A percentile compares a stretch with the other conserved stretches of the same genome.
These are phyloP conservation scores for Bradypodion ventrale DNA, from an alignment of 2,797 vertebrate species.

Conservation along the genomic window DNA sequence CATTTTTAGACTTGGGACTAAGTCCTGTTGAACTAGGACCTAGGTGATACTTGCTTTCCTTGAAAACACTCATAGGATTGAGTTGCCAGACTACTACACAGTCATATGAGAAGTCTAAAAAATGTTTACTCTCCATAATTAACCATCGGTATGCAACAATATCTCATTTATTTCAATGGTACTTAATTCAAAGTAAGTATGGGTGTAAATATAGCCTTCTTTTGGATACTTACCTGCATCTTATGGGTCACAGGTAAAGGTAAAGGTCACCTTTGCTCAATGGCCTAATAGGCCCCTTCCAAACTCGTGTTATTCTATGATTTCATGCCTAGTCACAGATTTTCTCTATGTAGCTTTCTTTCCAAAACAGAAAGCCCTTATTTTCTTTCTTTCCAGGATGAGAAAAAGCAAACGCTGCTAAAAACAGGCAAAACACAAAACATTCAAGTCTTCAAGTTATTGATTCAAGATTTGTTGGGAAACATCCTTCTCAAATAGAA, in stretches of 20 bases:
- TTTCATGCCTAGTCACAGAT: too few species aligned
- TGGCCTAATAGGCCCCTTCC: too few species aligned
- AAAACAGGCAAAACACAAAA: neutral
- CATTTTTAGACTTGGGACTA: neutral
- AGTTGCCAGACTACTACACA: neutral
- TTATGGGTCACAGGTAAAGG: too few species aligned
- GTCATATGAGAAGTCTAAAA: neutral
- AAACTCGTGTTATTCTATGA: neutral
- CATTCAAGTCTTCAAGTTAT: too few species aligned
- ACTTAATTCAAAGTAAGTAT: constrained; percentile 3
- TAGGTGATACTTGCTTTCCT: neutral
- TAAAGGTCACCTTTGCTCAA: too few species aligned
- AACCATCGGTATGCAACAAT: neutral
- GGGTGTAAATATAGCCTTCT: neutral
- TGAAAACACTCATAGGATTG: neutral
- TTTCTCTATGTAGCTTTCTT: neutral
- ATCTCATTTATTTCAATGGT: neutral
- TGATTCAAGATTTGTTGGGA: neutral
- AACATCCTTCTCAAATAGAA: neutral
- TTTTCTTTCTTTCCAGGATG: neutral
- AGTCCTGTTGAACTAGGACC: neutral
- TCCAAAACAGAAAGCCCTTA: neutral
- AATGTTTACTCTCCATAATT: neutral
- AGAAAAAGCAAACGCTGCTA: neutral
- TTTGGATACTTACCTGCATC: neutral